These are phyloP conservation scores for Odontamblyopus rebecca DNA, from an alignment of 2,797 vertebrate species.

Conservation along the genomic window DNA sequence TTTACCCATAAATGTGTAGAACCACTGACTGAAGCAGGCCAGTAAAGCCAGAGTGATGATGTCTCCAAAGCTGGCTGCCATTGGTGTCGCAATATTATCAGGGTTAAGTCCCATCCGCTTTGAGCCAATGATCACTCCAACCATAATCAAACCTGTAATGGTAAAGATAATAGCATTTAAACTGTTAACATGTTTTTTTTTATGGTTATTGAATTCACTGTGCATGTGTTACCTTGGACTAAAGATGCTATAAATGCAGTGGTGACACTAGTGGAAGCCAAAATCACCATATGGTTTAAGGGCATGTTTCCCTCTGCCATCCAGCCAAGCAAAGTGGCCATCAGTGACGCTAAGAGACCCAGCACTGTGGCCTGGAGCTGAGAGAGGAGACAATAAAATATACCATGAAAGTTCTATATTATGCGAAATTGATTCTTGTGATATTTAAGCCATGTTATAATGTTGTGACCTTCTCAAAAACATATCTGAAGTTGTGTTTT, in stretches of 20 bases:
- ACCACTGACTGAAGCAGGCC: conserved; percentile 88
- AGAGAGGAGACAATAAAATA: not conserved
- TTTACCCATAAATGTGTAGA: conserved; percentile 85
- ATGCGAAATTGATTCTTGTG: no score
- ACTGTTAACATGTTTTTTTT: not conserved
- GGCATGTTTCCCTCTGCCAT: conserved; percentile 85
- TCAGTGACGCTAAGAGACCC: conserved; percentile 87
- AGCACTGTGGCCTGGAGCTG: conserved; percentile 93
- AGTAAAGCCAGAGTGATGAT: conserved; percentile 91
- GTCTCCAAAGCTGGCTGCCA: conserved; percentile 95
- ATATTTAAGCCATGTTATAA: no score
- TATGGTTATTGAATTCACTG: not conserved
- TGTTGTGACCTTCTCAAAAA: no score
- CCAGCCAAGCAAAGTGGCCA: conserved; percentile 86
- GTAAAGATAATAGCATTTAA: not conserved
- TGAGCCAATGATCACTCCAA: conserved; percentile 91
- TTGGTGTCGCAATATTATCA: conserved; percentile 93
- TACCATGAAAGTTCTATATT: not conserved
- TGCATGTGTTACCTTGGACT: conserved; percentile 82
- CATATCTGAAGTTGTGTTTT: no score
- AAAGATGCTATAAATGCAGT: conserved; percentile 91
- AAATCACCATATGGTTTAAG: conserved; percentile 82
- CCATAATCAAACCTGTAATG: conserved; percentile 87
- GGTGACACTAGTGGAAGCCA: conserved; percentile 88
- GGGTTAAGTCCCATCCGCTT: conserved; percentile 92